Base-by-base conservation (phyloP, 2,888 invertebrate genomes). In the Brenthis hecate region DNA sequence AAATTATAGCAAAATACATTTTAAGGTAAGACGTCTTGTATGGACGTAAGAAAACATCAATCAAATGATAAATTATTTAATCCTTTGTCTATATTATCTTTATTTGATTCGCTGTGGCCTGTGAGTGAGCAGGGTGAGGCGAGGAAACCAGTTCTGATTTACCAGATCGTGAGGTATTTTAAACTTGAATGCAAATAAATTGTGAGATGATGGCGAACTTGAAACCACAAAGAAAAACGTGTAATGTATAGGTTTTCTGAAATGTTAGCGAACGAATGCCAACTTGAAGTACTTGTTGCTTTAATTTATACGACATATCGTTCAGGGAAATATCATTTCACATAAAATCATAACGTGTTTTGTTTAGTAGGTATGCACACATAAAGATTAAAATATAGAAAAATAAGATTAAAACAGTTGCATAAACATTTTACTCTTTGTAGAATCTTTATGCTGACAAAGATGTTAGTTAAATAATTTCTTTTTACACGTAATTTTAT, bases 121-220 rank as follows among this genome's bases (percentile, higher is more conserved):
- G 71, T 63, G 79, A 74, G 71, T 68, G 80, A 78, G 78, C 78
- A 83, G 84, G 82, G 84, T 81, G 81, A 84, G 83, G 82, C 81
- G 77, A 79, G 74, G 74, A 87, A 91, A 91, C 91, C 89, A 80
- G 91, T 91, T 88, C 86, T 86, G 86, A 88, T 89, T 91, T 89
- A 89, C 87, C 86, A 88, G 87, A 87, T 89, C 88, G 89, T 88
- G 89, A 80, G 81, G 87, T 86, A 88, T 90, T 89, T 90, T 88
- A 88, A 87, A 87, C 83, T 83, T 77, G 83, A 89, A 88, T 89
- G 86, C 85, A 88, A 88, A 89, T 90, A 87, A 84, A 85, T 85
- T 85, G 81, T 80, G 75, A 83, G 84, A 81, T 88, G 87, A 87
- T 86, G 86, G 84, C 85, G 86, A 85, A 86, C 87, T 86, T 85